Conservation (phyloP, 2,888 invertebrate species). For the Lasioglossum morio region DNA sequence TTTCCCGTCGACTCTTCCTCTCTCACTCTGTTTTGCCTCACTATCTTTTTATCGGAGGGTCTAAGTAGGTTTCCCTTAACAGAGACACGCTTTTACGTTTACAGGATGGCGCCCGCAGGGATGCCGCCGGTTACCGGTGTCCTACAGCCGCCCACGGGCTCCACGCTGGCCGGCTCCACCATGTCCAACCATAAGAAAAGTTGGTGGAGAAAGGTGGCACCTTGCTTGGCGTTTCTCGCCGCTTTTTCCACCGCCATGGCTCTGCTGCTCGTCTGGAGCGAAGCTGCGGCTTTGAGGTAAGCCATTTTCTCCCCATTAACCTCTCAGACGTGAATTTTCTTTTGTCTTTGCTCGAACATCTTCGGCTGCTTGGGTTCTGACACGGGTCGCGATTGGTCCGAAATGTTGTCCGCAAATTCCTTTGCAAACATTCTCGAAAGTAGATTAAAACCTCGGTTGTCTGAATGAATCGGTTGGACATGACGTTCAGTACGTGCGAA, state of each 20-base stretch:
- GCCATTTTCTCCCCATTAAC: neutral
- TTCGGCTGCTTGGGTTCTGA: neutral
- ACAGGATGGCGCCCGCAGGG: constrained; percentile 75
- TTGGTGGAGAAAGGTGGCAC: constrained; percentile 86
- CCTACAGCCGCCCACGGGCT: constrained; percentile 57
- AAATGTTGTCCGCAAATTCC: neutral
- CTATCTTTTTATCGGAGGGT: neutral
- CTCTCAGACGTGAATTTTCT: neutral
- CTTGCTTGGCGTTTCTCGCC: constrained; percentile 90
- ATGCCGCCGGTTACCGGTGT: constrained; percentile 57
- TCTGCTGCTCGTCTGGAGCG: constrained; percentile 91
- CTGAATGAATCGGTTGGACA: no score
- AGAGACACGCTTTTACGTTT: constrained; percentile 23
- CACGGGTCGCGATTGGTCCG: neutral
- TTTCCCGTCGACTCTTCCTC: neutral
- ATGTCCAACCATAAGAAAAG: constrained; percentile 76
- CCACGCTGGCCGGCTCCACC: constrained; percentile 65
- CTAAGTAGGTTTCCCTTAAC: neutral
- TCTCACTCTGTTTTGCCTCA: neutral
- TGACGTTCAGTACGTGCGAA: no score
- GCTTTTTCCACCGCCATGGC: constrained; percentile 93
- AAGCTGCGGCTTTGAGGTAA: constrained; percentile 89
- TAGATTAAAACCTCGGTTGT: no score
- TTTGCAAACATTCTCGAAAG: neutral
- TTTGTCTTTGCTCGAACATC: neutral